Base-by-base conservation (phyloP, 1,140 invertebrate species). In the Radopholus similis region DNA sequence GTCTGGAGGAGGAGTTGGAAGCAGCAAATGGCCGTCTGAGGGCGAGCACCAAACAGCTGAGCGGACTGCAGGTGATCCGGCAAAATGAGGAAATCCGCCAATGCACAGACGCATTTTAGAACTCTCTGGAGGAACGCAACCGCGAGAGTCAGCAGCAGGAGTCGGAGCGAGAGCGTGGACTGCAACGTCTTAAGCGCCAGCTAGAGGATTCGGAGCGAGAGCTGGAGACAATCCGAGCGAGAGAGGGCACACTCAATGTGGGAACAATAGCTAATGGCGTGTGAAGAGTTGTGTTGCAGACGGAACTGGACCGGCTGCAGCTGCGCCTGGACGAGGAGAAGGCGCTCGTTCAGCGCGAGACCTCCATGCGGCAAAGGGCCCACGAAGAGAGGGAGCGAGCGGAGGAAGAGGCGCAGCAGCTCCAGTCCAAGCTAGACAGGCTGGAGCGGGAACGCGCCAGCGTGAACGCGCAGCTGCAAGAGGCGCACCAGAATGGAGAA, bases 1-100 rank as follows among this genome's bases (percentile, higher is more conserved):
- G 51, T 53, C 38, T 76, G 42, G 63, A 65, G 53, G 65, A 66
- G 32, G 75, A 76, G 56, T 66, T 54, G 34, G 66, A 70, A 34
- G 60, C 30, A 4, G 34, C 69, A 1, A 58, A 44, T 23, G 42
- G 47, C 11, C 49, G 73, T 58, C 47, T 75, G 23, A 51, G 71
- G 32, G 26, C 53, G 21, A 64, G 71, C 9, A 62, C 64, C 32
- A 68, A 32, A 11, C 68, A 72, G 56, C 8, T 76, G 18, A 68
- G 23, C 37, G 21, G n/a, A 11, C 15, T 69, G 15, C 67, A 42
- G 64, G 64, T 32, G 34, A 68, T 26, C 1, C 6, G 59, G 57
- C 32, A 58, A 32, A 53, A 26, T 55, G 35, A 47, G 49, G 42
- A 28, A 49, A 23, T 34, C 8, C 21, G 42, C 40, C 15, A 60